A percentile compares a stretch with the other conserved stretches of the same genome.
Conservation (phyloP, 2,113 vertebrate genomes). For the Pungitius pungitius region DNA sequence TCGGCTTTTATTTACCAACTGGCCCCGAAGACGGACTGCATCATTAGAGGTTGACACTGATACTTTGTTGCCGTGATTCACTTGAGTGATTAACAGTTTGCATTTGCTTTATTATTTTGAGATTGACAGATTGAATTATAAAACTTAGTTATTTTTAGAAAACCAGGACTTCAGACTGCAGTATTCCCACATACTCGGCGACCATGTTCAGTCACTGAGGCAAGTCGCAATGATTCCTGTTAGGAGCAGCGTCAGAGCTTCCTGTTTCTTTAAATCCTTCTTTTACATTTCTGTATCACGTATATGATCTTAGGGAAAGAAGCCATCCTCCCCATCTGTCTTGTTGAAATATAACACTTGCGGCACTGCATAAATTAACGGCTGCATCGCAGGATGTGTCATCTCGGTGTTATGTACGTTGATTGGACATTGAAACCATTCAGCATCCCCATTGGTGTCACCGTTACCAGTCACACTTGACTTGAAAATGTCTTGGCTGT, state of each 20-base stretch:
- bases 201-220: background rate
- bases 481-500: background rate
- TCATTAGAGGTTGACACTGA: constrained; percentile 4
- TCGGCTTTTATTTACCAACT: background rate
- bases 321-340: constrained; percentile 1
- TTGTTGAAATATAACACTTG: constrained; percentile 2
- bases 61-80: background rate
- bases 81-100: background rate
- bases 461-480: background rate
- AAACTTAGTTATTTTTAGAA: background rate
- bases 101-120: background rate
- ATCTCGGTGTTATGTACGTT: background rate
- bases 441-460: background rate
- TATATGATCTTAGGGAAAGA: background rate
- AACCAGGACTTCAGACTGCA: background rate
- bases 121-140: background rate
- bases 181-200: background rate
- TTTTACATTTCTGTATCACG: background rate
- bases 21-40: background rate
- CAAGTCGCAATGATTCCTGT: background rate
- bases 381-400: background rate
- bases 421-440: background rate
- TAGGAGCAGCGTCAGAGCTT: background rate
- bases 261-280: background rate
- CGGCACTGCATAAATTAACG: background rate